Base-by-base conservation (phyloP, 2,113 vertebrate species). In the Centropus bengalensis region DNA sequence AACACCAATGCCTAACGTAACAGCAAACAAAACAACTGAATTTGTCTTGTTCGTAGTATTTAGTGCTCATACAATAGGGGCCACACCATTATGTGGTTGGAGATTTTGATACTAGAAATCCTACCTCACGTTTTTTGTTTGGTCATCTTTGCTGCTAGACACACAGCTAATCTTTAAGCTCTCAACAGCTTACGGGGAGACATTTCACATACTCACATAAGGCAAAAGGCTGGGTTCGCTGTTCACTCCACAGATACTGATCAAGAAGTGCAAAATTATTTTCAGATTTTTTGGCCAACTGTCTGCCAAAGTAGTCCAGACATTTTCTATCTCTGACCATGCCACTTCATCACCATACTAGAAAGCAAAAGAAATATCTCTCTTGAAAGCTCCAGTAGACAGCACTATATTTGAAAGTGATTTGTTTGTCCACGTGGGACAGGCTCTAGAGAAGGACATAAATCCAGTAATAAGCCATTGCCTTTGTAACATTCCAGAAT, bases 231-330 rank as follows among this genome's bases (percentile, higher is more conserved):
- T 99, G 87, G 99, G 99, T 82, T 99, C 99, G 60, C 99, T 99
- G 96, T 98, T 99, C 95, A 99, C 99, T 94, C 99, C 99, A 42
- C 99, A 99, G 96, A 99, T 99, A 96, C 99, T 99, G 98, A 99
- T 99, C 96, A 99, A 97, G 98, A 99, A 99, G 97, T 99, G 99
- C 95, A 99, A 97, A 95, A 99, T 99, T 95, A 99, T 99, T 97
- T 99, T 99, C 96, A 99, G 98, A 97, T 99, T 99, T 97, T 99
- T 99, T 18, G 99, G 99, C 99, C 99, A 99, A 95, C 99, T 99
- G 92, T 99, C 99, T 82, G 99, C 99, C 89, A 99, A 98, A 9
- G 99, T 99, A 88, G 98, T 99, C 99, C 99, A 99, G 26, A 99
- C 99, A 5, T 99, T 99, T 97, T 99, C 99, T 68, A 99, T 99